These are phyloP conservation scores for Philaethria dido DNA, from an alignment of 2,888 invertebrate genomes.

Conservation along the genomic window DNA sequence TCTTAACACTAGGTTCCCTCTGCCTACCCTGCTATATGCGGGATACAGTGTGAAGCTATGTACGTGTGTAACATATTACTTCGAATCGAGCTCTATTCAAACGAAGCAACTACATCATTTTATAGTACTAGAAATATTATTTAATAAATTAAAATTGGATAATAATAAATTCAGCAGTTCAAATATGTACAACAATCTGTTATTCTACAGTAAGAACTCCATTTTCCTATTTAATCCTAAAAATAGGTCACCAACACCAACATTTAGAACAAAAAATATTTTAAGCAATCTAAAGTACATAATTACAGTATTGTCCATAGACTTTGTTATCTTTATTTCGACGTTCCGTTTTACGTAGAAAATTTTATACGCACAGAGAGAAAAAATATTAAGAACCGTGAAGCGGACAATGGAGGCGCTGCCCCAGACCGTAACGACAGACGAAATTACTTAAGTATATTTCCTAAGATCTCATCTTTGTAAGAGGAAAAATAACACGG, in stretches of 20 bases:
- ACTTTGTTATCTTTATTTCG: slow-evolving; percentile 42
- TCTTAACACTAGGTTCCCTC: too few relatives aligned
- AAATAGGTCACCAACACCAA: not conserved
- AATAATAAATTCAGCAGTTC: not conserved
- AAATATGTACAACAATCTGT: not conserved
- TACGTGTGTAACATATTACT: too few relatives aligned
- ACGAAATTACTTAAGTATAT: slow-evolving; percentile 63
- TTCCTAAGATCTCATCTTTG: slow-evolving; percentile 48
- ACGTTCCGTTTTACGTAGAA: slow-evolving; percentile 42
- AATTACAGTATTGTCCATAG: slow-evolving; percentile 29
- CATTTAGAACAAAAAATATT: slow-evolving; percentile 4
- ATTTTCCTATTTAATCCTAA: not conserved
- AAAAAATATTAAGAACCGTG: slow-evolving; percentile 45
- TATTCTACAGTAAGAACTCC: not conserved
- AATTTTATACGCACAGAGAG: slow-evolving; percentile 46
- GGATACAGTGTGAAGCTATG: too few relatives aligned
- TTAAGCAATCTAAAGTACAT: slow-evolving; percentile 19
- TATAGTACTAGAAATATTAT: too few relatives aligned
- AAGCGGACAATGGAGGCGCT: slow-evolving; percentile 52
- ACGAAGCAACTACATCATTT: too few relatives aligned
- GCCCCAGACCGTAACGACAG: slow-evolving; percentile 54
- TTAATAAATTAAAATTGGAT: too few relatives aligned
- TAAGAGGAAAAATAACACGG: slow-evolving; percentile 44
- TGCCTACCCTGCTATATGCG: too few relatives aligned
- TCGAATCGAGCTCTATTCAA: too few relatives aligned